Conservation (phyloP, 2,888 invertebrate species). For the Heteromyza rotundicornis region DNA sequence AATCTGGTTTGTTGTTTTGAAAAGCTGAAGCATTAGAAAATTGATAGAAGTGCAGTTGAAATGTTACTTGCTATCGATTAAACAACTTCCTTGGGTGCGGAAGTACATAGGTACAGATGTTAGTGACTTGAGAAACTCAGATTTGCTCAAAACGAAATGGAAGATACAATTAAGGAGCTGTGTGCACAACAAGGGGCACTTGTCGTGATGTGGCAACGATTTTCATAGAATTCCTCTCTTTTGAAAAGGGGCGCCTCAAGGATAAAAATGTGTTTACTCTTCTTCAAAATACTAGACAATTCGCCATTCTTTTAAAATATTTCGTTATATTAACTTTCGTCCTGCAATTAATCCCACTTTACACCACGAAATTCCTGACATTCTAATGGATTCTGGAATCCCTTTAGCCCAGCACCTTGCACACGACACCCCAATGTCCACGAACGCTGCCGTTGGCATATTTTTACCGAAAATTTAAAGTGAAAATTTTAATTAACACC, state of each 20-base stretch:
- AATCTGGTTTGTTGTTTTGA: background rate
- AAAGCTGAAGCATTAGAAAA: background rate
- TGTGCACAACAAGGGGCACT: no score
- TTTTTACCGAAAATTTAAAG: background rate
- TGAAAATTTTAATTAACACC: constrained; percentile 18
- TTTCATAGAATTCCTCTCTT: no score
- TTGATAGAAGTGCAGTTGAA: background rate
- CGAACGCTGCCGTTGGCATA: background rate
- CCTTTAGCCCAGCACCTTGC: background rate
- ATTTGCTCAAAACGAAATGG: no score
- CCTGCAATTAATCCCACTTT: background rate
- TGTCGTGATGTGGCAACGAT: no score
- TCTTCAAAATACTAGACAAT: no score
- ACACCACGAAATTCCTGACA: background rate
- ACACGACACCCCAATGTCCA: background rate
- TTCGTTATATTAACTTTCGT: background rate
- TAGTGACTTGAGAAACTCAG: no score
- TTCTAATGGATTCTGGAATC: background rate
- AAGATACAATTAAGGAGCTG: no score
- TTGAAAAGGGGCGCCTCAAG: no score
- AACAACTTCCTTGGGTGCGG: background rate
- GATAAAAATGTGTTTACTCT: no score
- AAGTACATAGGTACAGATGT: background rate
- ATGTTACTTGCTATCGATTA: background rate
- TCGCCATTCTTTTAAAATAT: background rate